phyloP scores from a whole-genome alignment of 1,140 invertebrate genomes.

The Nephotettix cincticeps region DNA sequence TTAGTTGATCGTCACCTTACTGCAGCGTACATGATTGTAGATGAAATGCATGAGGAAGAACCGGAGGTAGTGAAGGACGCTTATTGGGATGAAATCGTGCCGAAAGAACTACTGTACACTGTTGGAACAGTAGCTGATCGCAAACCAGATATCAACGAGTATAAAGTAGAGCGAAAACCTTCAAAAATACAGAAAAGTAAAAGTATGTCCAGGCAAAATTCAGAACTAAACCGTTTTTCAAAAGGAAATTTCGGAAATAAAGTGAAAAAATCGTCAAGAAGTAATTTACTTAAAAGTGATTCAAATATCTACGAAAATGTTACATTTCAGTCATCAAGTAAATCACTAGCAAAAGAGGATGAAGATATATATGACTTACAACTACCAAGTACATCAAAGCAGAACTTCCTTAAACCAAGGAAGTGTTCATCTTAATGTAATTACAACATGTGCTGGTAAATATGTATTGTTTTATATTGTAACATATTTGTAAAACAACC shows the following conservation, averaged over 20 bases:
- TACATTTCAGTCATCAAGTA: too few species aligned
- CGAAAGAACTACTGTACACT: conserved; percentile 73
- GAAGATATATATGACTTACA: neutral
- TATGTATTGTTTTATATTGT: too few species aligned
- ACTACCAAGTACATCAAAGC: neutral
- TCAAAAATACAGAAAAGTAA: neutral
- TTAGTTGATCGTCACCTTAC: conserved; percentile 56
- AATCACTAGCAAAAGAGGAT: too few species aligned
- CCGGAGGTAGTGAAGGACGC: conserved; percentile 79
- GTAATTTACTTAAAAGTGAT: too few species aligned
- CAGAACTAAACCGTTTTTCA: neutral
- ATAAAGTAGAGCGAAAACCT: neutral
- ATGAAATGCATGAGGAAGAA: conserved; percentile 86
- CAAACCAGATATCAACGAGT: neutral
- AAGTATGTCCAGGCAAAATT: neutral
- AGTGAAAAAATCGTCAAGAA: too few species aligned
- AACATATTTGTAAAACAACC: too few species aligned
- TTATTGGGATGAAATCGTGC: conserved; percentile 86
- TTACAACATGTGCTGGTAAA: too few species aligned
- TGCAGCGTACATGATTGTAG: conserved; percentile 84
- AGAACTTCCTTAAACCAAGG: neutral
- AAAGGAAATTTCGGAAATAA: too few species aligned
- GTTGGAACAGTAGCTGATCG: neutral
- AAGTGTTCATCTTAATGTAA: too few species aligned
- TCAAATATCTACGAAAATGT: too few species aligned